Percentiles rank a stretch among this genome's conserved stretches.
Conservation (phyloP, 2,888 invertebrate species). For the Zaprionus obscuricornis region DNA sequence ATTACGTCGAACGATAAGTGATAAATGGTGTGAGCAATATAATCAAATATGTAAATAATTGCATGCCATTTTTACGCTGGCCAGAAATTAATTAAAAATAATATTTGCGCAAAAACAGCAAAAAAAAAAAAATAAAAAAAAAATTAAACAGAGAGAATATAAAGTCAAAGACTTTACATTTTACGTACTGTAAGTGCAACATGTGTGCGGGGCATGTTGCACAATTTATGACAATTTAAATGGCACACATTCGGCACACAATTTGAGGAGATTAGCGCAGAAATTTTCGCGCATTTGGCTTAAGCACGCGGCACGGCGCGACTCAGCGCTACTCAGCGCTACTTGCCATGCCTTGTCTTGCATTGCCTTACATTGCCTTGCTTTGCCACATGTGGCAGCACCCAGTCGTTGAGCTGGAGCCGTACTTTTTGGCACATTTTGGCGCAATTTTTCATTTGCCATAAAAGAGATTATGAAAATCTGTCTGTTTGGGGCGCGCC, state of each 20-base stretch:
- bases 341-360: no score
- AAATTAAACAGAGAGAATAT: no score
- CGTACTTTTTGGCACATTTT: conserved; percentile 36
- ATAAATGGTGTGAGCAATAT: conserved; percentile 49
- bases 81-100: conserved; percentile 68
- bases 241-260: conserved; percentile 73
- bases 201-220: conserved; percentile 30
- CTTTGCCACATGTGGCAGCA: conserved; percentile 62
- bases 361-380: conserved; percentile 14
- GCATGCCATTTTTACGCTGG: conserved; percentile 50
- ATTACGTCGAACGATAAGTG: conserved; percentile 42
- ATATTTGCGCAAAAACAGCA: conserved; percentile 30
- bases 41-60: conserved; percentile 66
- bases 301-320: conserved; percentile 32
- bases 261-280: conserved; percentile 72
- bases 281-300: conserved; percentile 72
- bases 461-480: conserved; percentile 51
- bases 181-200: conserved; percentile 22
- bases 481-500: conserved; percentile 33
- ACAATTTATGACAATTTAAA: conserved; percentile 78
- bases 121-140: no score
- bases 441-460: conserved; percentile 53
- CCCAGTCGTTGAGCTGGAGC: conserved; percentile 14
- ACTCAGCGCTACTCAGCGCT: no score
- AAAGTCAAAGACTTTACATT: conserved; percentile 28